These are phyloP conservation scores for Trimorus sp. DNA, from an alignment of 2,888 invertebrate genomes.

Conservation along the genomic window DNA sequence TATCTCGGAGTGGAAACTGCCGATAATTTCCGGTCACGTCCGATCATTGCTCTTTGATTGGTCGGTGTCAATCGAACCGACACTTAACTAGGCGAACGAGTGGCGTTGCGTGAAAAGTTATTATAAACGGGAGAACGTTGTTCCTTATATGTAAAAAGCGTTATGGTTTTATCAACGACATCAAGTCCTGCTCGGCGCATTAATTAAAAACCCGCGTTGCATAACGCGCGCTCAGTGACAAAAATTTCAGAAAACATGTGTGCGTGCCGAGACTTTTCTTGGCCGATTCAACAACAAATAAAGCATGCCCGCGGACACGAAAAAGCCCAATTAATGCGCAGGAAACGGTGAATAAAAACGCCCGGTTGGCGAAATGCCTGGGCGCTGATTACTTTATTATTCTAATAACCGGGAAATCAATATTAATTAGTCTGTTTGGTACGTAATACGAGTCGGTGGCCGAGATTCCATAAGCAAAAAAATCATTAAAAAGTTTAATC, in stretches of 20 bases:
- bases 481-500: too few relatives aligned
- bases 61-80: too few relatives aligned
- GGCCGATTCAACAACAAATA: slow-evolving; percentile 46
- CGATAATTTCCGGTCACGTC: too few relatives aligned
- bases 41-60: too few relatives aligned
- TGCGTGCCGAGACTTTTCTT: slow-evolving; percentile 32
- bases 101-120: slow-evolving; percentile 21
- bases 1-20: too few relatives aligned
- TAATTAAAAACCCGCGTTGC: slow-evolving; percentile 60
- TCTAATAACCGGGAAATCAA: slow-evolving; percentile 33
- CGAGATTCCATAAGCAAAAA: slow-evolving; percentile 11
- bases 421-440: slow-evolving; percentile 39
- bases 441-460: not conserved
- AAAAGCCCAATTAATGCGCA: slow-evolving; percentile 32
- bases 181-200: slow-evolving; percentile 43
- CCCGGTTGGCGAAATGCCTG: slow-evolving; percentile 22
- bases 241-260: slow-evolving; percentile 57
- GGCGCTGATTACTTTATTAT: slow-evolving; percentile 28
- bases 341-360: slow-evolving; percentile 29
- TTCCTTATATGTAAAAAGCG: slow-evolving; percentile 32
- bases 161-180: slow-evolving; percentile 46
- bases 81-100: not conserved
- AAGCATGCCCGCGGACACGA: slow-evolving; percentile 25
- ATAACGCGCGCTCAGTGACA: slow-evolving; percentile 41
- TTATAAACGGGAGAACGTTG: slow-evolving; percentile 40